Evolutionary conservation across 2,113 vertebrate species (phyloP).

Genomic region (Sinocyclocheilus rhinocerous): DNA sequence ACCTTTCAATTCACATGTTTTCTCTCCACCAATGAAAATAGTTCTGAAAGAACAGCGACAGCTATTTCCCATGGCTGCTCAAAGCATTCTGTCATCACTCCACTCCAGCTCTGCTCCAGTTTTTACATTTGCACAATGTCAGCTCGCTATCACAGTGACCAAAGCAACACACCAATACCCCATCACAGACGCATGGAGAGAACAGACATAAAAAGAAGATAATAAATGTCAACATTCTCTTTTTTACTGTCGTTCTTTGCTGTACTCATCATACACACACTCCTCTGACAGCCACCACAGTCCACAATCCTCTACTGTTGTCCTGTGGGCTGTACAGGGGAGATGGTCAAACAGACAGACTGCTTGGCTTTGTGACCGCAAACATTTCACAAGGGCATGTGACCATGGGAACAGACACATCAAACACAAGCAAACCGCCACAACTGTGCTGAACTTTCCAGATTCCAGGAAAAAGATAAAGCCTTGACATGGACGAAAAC

Average conservation of each 20-base stretch:
- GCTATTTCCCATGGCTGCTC: neutral
- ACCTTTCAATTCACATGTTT: neutral
- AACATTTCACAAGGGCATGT: conserved; percentile 73
- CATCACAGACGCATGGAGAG: neutral
- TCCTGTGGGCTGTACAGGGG: conserved; percentile 51
- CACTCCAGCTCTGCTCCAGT: neutral
- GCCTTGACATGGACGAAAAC: neutral
- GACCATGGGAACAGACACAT: conserved; percentile 69
- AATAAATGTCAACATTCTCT: neutral
- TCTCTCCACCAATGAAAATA: neutral
- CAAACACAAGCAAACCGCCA: conserved; percentile 25
- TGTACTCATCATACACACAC: neutral
- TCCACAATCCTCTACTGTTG: conserved; percentile 40
- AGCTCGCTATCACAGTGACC: neutral
- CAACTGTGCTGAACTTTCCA: conserved; percentile 44
- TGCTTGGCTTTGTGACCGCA: conserved; percentile 55
- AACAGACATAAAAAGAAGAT: neutral
- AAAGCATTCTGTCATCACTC: neutral
- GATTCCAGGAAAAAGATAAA: conserved; percentile 39
- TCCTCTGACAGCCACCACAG: conserved; percentile 49
- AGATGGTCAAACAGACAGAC: conserved; percentile 68
- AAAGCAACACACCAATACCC: neutral
- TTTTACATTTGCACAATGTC: neutral
- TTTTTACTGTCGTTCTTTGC: neutral
- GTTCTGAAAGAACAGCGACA: neutral